These are phyloP conservation scores for Vireo griseus DNA, from an alignment of 2,797 vertebrate species.

Conservation along the genomic window DNA sequence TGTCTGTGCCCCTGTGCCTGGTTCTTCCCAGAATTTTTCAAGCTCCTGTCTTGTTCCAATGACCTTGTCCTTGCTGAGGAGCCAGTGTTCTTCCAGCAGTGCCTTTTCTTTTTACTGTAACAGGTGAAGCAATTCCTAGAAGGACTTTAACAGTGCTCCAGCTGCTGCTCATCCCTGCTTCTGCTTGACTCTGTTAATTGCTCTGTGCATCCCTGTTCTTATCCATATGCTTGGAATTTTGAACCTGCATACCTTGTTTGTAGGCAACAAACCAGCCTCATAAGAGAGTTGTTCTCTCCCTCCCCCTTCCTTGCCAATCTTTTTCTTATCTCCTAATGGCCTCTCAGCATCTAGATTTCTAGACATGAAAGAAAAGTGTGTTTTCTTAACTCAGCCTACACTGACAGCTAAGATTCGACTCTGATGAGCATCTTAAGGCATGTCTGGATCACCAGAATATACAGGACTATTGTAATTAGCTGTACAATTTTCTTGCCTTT, in stretches of 20 bases:
- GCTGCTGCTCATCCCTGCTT: constrained; percentile 34
- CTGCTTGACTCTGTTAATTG: constrained; percentile 52
- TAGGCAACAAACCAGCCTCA: neutral
- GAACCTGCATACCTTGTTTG: neutral
- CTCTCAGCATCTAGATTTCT: neutral
- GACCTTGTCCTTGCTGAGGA: constrained; percentile 30
- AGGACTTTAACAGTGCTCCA: constrained; percentile 37
- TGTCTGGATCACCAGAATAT: neutral
- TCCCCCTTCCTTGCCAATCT: neutral
- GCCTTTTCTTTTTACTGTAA: neutral
- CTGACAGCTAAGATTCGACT: neutral
- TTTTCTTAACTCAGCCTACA: neutral
- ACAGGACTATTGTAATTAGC: neutral
- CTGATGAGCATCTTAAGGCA: neutral
- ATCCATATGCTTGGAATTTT: constrained; percentile 50
- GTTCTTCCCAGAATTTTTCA: neutral
- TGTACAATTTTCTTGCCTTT: neutral
- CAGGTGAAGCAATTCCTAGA: constrained; percentile 44
- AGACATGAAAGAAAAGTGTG: neutral
- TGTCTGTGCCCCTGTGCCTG: neutral
- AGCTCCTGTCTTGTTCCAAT: neutral
- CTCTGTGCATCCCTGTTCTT: constrained; percentile 46
- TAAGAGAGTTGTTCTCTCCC: neutral
- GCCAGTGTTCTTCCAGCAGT: neutral
- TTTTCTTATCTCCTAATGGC: neutral